A percentile compares a stretch with the other conserved stretches of the same genome.
These are phyloP conservation scores for Xanthia togata DNA, from an alignment of 2,888 invertebrate genomes.

Conservation along the genomic window DNA sequence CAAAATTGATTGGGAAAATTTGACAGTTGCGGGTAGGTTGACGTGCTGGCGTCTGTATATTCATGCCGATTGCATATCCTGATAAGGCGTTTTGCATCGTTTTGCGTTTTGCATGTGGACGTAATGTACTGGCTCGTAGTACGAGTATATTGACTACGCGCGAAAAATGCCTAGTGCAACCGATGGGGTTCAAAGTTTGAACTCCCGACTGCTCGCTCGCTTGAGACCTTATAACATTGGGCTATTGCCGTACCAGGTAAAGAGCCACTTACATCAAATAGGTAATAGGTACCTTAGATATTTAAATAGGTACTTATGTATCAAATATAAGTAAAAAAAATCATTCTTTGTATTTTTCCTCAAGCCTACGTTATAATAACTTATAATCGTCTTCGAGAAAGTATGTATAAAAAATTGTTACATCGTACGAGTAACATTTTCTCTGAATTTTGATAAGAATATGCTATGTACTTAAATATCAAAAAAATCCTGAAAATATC, in stretches of 20 bases:
- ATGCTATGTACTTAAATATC: background rate
- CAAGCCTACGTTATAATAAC: too few relatives aligned
- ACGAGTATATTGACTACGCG: background rate
- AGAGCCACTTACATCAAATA: background rate
- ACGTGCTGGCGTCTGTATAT: too few relatives aligned
- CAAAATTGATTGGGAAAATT: too few relatives aligned
- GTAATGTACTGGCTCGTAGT: background rate
- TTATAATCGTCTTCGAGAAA: background rate
- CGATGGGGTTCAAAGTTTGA: background rate
- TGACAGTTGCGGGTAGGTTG: too few relatives aligned
- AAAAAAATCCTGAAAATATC: background rate
- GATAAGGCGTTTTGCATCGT: constrained; percentile 16
- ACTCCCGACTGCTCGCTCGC: background rate
- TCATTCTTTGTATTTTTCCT: background rate
- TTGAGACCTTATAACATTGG: background rate
- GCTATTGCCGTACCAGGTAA: background rate
- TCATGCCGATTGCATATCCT: background rate
- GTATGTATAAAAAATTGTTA: background rate
- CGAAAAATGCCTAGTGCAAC: background rate
- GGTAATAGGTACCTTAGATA: background rate
- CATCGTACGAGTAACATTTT: background rate
- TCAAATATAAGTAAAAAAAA: background rate
- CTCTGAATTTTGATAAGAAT: constrained; percentile 17
- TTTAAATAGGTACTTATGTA: background rate
- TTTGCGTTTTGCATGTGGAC: constrained; percentile 12